Evolutionary conservation across 2,797 vertebrate species (phyloP).

Genomic region (Sibirionetta formosa): DNA sequence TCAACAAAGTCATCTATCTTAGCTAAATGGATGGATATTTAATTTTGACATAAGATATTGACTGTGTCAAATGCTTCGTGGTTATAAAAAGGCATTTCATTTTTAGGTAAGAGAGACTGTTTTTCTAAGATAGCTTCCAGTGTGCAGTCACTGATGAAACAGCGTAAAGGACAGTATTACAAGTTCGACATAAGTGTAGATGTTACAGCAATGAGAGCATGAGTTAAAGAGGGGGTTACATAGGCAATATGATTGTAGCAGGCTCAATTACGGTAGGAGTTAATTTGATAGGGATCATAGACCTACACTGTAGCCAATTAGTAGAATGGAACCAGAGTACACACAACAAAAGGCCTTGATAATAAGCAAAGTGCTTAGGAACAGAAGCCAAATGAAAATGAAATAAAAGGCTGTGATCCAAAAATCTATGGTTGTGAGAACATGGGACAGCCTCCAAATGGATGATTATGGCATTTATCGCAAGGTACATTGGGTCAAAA

Average conservation of each 20-base stretch:
- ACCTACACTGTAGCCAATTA: slow-evolving; percentile 62
- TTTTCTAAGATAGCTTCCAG: background rate
- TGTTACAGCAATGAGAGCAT: background rate
- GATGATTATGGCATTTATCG: slow-evolving; percentile 57
- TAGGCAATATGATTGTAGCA: background rate
- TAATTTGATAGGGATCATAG: slow-evolving; percentile 72
- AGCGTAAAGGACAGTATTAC: background rate
- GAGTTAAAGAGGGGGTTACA: slow-evolving; percentile 22
- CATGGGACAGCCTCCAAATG: slow-evolving; percentile 59
- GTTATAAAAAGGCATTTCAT: background rate
- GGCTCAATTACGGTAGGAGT: slow-evolving; percentile 52
- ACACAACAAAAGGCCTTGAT: slow-evolving; percentile 58
- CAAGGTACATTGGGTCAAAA: slow-evolving; percentile 62
- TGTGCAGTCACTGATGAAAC: background rate
- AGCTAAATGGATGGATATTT: background rate
- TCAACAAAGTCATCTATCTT: background rate
- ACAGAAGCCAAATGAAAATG: slow-evolving; percentile 75
- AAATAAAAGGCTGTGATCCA: slow-evolving; percentile 70
- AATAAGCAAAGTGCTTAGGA: slow-evolving; percentile 69
- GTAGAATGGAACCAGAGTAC: slow-evolving; percentile 49
- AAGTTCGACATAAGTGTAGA: background rate
- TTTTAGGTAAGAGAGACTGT: background rate
- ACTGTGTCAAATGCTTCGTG: background rate
- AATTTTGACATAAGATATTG: background rate
- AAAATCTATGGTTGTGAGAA: slow-evolving; percentile 55